Conservation (phyloP, 2,113 vertebrate genomes). For the Nyctereutes procyonoides region DNA sequence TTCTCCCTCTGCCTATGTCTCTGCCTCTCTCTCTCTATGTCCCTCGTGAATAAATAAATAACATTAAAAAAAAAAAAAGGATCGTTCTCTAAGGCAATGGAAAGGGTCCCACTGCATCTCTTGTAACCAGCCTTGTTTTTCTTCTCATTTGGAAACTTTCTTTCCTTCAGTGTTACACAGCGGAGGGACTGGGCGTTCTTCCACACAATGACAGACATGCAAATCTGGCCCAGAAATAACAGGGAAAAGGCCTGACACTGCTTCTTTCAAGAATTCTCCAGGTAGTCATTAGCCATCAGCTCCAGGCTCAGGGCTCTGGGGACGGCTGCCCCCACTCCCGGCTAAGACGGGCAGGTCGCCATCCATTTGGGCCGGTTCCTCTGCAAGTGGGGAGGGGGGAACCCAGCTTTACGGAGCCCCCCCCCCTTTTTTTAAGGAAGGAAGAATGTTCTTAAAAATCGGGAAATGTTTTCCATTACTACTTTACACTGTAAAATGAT, state of each 20-base stretch:
- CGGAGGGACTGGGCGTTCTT: slow-evolving; percentile 76
- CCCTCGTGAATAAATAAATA: too few species aligned
- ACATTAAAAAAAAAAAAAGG: too few species aligned
- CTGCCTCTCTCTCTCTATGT: too few species aligned
- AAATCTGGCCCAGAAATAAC: slow-evolving; percentile 69
- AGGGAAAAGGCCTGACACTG: slow-evolving; percentile 55
- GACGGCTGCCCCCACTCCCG: background rate
- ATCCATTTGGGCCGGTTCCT: background rate
- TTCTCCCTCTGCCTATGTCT: too few species aligned
- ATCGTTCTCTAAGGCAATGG: background rate
- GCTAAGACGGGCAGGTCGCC: background rate
- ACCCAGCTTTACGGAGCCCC: background rate
- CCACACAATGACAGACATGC: slow-evolving; percentile 60
- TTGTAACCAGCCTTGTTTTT: slow-evolving; percentile 51
- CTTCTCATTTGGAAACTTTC: slow-evolving; percentile 63
- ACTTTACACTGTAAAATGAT: slow-evolving; percentile 76
- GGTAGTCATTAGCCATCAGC: slow-evolving; percentile 22
- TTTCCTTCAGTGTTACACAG: slow-evolving; percentile 21
- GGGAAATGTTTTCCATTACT: slow-evolving; percentile 43
- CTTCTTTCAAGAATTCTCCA: slow-evolving; percentile 69
- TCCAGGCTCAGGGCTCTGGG: background rate
- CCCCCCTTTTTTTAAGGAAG: background rate
- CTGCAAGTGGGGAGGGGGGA: background rate
- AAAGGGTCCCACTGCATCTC: background rate
- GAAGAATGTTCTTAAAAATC: slow-evolving; percentile 18